Evolutionary conservation across 2,797 vertebrate species (phyloP), one percentile per base, ranked within the genome.

Genomic region (Myotis findleyi): DNA sequence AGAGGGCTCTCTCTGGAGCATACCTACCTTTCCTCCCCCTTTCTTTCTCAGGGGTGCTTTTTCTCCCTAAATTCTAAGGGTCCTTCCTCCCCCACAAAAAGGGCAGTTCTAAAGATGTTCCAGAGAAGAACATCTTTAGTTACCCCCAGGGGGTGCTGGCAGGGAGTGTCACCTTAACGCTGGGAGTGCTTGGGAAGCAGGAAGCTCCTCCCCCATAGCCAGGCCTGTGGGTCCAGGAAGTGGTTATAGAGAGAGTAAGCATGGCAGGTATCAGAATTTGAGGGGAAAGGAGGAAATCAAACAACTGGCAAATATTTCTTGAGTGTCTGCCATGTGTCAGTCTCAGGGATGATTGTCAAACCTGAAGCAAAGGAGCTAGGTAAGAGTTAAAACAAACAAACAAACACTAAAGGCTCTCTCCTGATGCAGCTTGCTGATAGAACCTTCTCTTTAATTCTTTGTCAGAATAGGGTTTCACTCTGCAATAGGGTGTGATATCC

Each of bases 131-230:
- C 12, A 38, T 18, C 5, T n/a, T 80, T 84, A 80, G 36, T 23
- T 51, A 30, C 10, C 41, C 68, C n/a, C 71, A 75, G 16, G 3
- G 27, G 33, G 0, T 27, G 1, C 30, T 1, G 30, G 5, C 14
- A 21, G 20, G 4, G 13, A n/a, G 20, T 13, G 1, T 33, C 47
- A 36, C 27, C 9, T 57, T 79, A 73, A 53, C n/a, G 57, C 10
- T 55, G 7, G 6, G 23, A 27, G 11, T 21, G 12, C 3, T 6
- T 81, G 51, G 33, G 7, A 64, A 41, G 5, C 25, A 14, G 30
- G 30, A 33, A 11, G 2, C 0, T 62, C 7, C 36, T 59, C 49
- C 4, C 5, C 1, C 27, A 72, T 1, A 9, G 2, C n/a, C 8
- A 30, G 20, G n/a, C 25, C 25, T 4, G 23, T 89, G 25, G 14